Evolutionary conservation across 1,140 invertebrate genomes (phyloP).

Genomic region (Drosophila parvula): DNA sequence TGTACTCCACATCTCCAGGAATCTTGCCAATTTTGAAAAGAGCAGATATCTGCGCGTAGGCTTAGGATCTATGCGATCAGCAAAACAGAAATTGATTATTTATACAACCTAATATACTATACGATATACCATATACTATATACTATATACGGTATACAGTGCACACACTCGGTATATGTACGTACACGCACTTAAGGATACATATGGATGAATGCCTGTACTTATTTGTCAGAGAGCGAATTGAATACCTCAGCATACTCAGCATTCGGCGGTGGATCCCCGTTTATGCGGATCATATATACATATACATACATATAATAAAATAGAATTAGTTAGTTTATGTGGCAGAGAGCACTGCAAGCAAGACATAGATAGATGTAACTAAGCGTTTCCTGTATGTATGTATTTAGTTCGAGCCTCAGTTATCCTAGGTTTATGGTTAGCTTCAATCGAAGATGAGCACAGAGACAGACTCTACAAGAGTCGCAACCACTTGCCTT

Average conservation of each 20-base stretch:
- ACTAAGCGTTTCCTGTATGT: constrained; percentile 53
- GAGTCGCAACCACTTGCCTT: constrained; percentile 76
- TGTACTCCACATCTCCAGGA: constrained; percentile 29
- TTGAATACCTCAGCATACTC: constrained; percentile 72
- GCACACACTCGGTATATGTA: constrained; percentile 35
- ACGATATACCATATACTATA: background rate
- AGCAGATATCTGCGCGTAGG: constrained; percentile 35
- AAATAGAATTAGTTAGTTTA: constrained; percentile 35
- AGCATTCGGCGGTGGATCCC: constrained; percentile 41
- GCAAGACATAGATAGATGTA: constrained; percentile 49
- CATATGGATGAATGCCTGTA: constrained; percentile 49
- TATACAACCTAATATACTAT: constrained; percentile 23
- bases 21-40: constrained; percentile 42
- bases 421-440: constrained; percentile 65
- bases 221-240: constrained; percentile 54
- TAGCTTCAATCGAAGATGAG: constrained; percentile 65
- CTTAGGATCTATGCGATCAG: constrained; percentile 28
- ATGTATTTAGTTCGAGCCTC: constrained; percentile 57
- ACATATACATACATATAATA: constrained; percentile 9
- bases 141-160: constrained; percentile 23
- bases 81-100: constrained; percentile 34
- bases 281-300: constrained; percentile 25
- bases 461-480: constrained; percentile 67
- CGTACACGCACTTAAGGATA: constrained; percentile 31
- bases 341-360: constrained; percentile 26